Evolutionary conservation across 2,888 invertebrate genomes (phyloP).

Genomic region (Drosophila pseudotalamancana): DNA sequence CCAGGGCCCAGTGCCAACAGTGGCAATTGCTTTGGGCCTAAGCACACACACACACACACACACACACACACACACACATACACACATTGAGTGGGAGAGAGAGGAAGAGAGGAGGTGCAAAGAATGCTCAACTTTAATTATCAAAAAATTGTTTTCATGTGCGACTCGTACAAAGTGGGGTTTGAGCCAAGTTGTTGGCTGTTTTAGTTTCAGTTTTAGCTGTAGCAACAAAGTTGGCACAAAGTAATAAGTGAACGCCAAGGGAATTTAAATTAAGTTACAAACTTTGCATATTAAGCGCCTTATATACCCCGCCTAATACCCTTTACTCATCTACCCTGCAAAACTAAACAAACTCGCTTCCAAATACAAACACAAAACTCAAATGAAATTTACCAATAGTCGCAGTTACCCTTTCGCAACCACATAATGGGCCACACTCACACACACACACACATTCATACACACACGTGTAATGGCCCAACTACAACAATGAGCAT

Average conservation of each 20-base stretch:
- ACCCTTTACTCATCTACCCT: not conserved
- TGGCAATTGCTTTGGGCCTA: slow-evolving; percentile 52
- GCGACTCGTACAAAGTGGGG: slow-evolving; percentile 56
- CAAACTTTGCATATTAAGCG: slow-evolving; percentile 69
- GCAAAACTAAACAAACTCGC: slow-evolving; percentile 39
- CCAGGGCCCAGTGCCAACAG: slow-evolving; percentile 58
- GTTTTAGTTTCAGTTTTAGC: slow-evolving; percentile 40
- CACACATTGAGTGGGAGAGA: no score
- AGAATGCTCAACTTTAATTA: slow-evolving; percentile 61
- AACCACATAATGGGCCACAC: slow-evolving; percentile 49
- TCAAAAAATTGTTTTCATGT: slow-evolving; percentile 66
- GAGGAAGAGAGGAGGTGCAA: slow-evolving; percentile 1
- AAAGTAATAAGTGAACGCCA: slow-evolving; percentile 68
- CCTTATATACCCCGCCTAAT: slow-evolving; percentile 30
- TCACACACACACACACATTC: slow-evolving; percentile 6
- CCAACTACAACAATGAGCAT: slow-evolving; percentile 9
- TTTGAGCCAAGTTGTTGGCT: slow-evolving; percentile 53
- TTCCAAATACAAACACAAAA: slow-evolving; percentile 44
- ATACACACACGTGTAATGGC: slow-evolving; percentile 25
- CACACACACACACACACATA: not conserved
- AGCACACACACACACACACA: slow-evolving; percentile 6
- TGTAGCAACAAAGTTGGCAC: slow-evolving; percentile 53
- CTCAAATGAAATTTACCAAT: slow-evolving; percentile 47
- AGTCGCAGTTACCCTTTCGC: slow-evolving; percentile 46
- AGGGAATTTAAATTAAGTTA: slow-evolving; percentile 74